Evolutionary conservation across 2,113 vertebrate genomes (phyloP), one percentile per base, ranked within the genome.

Genomic region (Scophthalmus maximus): DNA sequence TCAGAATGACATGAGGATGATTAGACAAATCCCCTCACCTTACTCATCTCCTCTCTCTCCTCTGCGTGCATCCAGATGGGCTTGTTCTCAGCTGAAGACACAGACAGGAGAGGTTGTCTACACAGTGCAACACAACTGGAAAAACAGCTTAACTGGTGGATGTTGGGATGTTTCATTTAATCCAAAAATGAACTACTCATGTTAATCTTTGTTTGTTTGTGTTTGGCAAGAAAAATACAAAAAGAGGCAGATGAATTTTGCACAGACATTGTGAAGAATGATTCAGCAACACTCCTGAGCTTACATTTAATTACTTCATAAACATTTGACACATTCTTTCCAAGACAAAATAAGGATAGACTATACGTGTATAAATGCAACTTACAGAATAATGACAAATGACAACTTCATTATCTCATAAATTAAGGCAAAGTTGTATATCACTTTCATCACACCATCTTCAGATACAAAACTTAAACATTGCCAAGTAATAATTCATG

Each of bases 31-130:
- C 12, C 18, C 6, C 81, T 94, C 85, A 99, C 97, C 94, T 95
- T 98, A 93, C 96, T 98, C 96, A 97, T 96, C 86, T 97, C 96
- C 80, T 98, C 97, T 71, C 97, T 93, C 78, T 98, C 97, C 81
- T 98, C 97, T 0, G 97, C 97, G 0, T 98, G 97, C 97, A 98
- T 98, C 97, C 97, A 98, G 90, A 98, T 98, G 14, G 97, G 97
- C 77, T 98, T 98, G 93, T 98, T 97, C 64, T 97, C 94, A 85
- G 95, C 97, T 98, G 92, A 40, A 83, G 73, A 77, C 53, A 90
- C 76, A 92, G 0, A 78, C 3, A 79, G 32, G 25, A 85, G 60
- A 85, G 7, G 52, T 25, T 42, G 73, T 87, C 79, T 58, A 75
- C 53, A 76, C 30, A 32, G 68, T 15, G 52, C 47, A 73, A 76